These are phyloP conservation scores for Merluccius polli DNA, from an alignment of 2,797 vertebrate genomes.

Conservation along the genomic window DNA sequence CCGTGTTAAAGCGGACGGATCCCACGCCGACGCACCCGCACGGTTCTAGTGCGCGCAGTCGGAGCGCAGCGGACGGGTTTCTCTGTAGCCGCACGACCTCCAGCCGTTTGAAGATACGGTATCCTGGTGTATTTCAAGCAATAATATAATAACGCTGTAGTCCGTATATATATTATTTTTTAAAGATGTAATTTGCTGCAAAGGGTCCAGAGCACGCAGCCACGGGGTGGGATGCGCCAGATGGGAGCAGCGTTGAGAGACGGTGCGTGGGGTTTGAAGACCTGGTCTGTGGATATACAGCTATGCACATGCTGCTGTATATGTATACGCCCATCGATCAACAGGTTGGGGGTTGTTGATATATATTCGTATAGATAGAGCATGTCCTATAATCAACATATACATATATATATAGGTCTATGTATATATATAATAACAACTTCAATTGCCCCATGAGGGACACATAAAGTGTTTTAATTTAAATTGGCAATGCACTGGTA, in stretches of 20 bases:
- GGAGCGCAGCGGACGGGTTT: constrained; percentile 32
- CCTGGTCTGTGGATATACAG: not conserved
- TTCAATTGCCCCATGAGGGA: not conserved
- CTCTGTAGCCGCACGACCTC: constrained; percentile 3
- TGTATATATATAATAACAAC: not conserved
- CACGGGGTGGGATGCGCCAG: not conserved
- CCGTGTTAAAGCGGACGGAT: constrained; percentile 12
- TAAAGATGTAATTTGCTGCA: too few species aligned
- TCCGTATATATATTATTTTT: too few species aligned
- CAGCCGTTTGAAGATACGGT: not conserved
- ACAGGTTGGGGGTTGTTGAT: not conserved
- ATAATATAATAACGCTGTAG: too few species aligned
- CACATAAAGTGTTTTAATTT: too few species aligned
- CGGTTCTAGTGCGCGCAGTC: constrained; percentile 22
- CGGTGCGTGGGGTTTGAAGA: not conserved
- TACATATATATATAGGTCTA: too few species aligned
- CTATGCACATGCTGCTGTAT: not conserved
- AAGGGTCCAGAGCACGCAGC: too few species aligned
- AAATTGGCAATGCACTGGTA: too few species aligned
- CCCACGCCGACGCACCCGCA: constrained; percentile 16
- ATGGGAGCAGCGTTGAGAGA: constrained; percentile 5
- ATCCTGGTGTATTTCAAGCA: too few species aligned
- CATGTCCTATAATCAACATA: too few species aligned
- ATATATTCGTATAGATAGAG: too few species aligned
- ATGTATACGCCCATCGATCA: constrained; percentile 6